A percentile compares a stretch with the other conserved stretches of the same genome.
Conservation (phyloP, 2,888 invertebrate genomes). For the Mellilla xanthometata region DNA sequence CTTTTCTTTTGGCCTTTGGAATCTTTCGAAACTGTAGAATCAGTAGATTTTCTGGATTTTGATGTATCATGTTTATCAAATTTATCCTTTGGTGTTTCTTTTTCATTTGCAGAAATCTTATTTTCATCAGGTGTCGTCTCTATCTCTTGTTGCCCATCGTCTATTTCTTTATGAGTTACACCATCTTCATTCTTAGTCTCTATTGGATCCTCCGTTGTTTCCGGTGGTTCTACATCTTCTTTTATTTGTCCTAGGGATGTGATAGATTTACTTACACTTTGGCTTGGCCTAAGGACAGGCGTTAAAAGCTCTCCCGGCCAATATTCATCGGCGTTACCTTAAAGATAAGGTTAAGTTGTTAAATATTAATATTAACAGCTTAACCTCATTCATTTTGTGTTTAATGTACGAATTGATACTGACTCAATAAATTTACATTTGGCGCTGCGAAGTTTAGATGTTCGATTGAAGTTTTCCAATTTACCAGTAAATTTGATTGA, state of each 20-base stretch:
- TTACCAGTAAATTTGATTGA: not conserved
- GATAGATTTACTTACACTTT: conserved; percentile 58
- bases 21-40: not conserved
- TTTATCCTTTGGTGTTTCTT: too few species aligned
- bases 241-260: conserved; percentile 59
- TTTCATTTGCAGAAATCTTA: not conserved
- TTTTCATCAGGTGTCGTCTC: not conserved
- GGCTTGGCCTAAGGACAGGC: conserved; percentile 45
- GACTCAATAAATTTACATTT: conserved; percentile 56
- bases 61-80: too few species aligned
- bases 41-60: conserved; percentile 4
- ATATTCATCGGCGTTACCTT: conserved; percentile 61
- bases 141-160: too few species aligned
- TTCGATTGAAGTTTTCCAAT: conserved; percentile 14
- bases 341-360: not conserved
- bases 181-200: too few species aligned
- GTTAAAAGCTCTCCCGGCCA: conserved; percentile 55
- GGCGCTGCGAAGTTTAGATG: conserved; percentile 43
- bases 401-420: conserved; percentile 29
- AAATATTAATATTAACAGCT: not conserved
- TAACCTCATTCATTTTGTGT: too few species aligned
- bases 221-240: conserved; percentile 51
- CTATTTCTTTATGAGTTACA: too few species aligned
- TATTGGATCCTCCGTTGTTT: not conserved
- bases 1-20: not conserved